Evolutionary conservation across 2,113 vertebrate genomes (phyloP).

Genomic region (Nibea coibor): DNA sequence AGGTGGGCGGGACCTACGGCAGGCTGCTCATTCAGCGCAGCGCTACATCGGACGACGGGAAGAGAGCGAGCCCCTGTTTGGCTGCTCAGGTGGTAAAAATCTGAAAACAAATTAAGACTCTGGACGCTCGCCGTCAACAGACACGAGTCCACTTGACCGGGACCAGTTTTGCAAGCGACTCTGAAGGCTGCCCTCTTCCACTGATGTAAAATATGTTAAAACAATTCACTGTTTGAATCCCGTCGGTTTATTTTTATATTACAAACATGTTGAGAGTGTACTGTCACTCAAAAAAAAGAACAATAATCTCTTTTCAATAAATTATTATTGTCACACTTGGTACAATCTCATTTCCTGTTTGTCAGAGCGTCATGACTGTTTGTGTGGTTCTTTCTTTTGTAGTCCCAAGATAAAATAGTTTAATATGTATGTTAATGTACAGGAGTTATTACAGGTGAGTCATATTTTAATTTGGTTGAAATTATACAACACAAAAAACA

Average conservation of each 20-base stretch:
- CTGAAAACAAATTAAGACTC: constrained; percentile 68
- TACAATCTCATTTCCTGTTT: not conserved
- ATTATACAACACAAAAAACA: not conserved
- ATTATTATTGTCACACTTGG: constrained; percentile 31
- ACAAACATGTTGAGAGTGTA: not conserved
- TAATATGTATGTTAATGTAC: not conserved
- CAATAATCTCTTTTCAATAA: constrained; percentile 38
- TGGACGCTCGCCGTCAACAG: not conserved
- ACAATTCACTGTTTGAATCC: not conserved
- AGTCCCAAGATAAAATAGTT: not conserved
- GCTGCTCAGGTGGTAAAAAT: constrained; percentile 92
- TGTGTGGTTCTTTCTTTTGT: not conserved
- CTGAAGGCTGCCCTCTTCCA: not conserved
- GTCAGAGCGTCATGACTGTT: not conserved
- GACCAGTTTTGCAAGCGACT: not conserved
- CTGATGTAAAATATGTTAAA: constrained; percentile 36
- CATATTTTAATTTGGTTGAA: not conserved
- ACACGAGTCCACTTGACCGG: not conserved
- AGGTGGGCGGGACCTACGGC: constrained; percentile 92
- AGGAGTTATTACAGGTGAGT: not conserved
- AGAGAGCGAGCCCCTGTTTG: constrained; percentile 82
- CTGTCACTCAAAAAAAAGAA: constrained; percentile 4
- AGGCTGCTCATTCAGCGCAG: constrained; percentile 82
- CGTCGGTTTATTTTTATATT: constrained; percentile 34
- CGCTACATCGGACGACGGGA: not conserved